These are phyloP conservation scores for Leucoraja erinaceus DNA, from an alignment of 2,113 vertebrate species.

Conservation along the genomic window DNA sequence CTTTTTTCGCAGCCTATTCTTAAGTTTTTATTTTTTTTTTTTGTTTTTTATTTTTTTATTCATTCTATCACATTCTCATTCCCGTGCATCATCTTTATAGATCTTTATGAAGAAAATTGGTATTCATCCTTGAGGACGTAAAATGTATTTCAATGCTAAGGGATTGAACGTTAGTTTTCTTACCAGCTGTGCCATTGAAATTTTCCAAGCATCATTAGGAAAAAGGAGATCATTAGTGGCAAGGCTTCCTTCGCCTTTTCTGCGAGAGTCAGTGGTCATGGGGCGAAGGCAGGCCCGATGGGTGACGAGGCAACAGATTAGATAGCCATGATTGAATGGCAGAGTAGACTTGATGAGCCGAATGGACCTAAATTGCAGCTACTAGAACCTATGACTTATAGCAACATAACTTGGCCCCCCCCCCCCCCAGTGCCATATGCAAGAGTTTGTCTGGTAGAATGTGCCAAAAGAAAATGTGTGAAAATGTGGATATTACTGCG, in stretches of 20 bases:
- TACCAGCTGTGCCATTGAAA: neutral
- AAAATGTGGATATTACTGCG: neutral
- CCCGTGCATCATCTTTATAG: neutral
- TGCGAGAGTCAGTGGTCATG: too few relatives aligned
- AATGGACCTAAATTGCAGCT: too few relatives aligned
- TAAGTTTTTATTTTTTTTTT: too few relatives aligned
- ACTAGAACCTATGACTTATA: too few relatives aligned
- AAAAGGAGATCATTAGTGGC: neutral
- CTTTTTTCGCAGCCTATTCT: too few relatives aligned
- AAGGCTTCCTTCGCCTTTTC: neutral
- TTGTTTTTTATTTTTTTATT: neutral
- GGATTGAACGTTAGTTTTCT: neutral
- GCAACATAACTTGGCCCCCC: too few relatives aligned
- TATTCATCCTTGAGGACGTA: neutral
- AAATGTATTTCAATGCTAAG: neutral
- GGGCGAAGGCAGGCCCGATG: too few relatives aligned
- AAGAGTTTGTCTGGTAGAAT: neutral
- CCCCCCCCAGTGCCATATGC: neutral
- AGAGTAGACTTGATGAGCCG: too few relatives aligned
- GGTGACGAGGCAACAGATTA: too few relatives aligned
- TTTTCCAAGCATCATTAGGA: constrained; percentile 26
- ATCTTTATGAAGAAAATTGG: neutral
- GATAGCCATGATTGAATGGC: too few relatives aligned
- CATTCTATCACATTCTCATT: neutral
- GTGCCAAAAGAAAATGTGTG: neutral